These are phyloP conservation scores for Oryctes rhinoceros DNA, from an alignment of 1,140 invertebrate species.

Conservation along the genomic window DNA sequence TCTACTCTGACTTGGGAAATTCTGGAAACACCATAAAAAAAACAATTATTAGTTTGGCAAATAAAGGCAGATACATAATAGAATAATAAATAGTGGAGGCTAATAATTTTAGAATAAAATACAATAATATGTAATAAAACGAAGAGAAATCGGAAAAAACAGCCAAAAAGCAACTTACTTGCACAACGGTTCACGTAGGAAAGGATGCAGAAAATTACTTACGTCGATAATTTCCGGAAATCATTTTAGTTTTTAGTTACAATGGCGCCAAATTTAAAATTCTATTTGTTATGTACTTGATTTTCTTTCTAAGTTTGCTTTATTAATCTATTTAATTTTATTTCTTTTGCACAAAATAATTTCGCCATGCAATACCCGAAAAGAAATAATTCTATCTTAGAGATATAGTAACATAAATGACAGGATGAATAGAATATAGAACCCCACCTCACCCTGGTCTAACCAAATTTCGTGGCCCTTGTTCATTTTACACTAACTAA, in stretches of 20 bases:
- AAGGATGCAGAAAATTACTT: conserved; percentile 3
- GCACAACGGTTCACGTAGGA: conserved; percentile 13
- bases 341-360: no score
- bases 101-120: not conserved
- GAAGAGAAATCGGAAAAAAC: not conserved
- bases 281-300: no score
- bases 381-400: no score
- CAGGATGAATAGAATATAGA: no score
- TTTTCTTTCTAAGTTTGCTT: no score
- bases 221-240: conserved; percentile 30
- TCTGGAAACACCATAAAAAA: not conserved
- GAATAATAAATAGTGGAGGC: no score
- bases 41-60: not conserved
- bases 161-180: not conserved
- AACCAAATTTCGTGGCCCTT: no score
- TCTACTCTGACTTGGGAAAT: not conserved
- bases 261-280: conserved; percentile 8
- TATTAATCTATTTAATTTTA: no score
- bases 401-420: no score
- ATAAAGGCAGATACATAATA: not conserved
- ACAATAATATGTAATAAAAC: not conserved
- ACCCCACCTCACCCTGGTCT: no score
- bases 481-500: no score
- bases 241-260: not conserved
- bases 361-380: no score